Percentiles rank a stretch among this genome's conserved stretches.
Conservation (phyloP, 1,140 invertebrate genomes). For the Drosophila nigrodunni region DNA sequence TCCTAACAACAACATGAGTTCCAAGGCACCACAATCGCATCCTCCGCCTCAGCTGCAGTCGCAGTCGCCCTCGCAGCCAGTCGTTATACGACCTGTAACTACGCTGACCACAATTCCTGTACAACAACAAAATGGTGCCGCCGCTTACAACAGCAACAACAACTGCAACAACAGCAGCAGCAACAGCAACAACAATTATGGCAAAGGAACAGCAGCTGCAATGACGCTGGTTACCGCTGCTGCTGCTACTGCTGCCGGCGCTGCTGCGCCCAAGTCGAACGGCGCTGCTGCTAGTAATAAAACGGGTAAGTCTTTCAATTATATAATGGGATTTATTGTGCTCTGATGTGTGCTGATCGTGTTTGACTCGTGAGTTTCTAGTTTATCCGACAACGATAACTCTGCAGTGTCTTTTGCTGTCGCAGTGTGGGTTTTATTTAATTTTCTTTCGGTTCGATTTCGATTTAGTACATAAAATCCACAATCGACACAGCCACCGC, state of each 20-base stretch:
- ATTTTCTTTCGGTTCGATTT: slow-evolving; percentile 19
- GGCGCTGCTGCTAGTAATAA: background rate
- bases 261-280: background rate
- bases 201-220: slow-evolving; percentile 6
- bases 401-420: background rate
- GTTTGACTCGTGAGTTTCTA: slow-evolving; percentile 1
- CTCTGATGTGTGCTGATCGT: background rate
- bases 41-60: slow-evolving; percentile 11
- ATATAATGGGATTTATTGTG: background rate
- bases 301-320: slow-evolving; percentile 28
- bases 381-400: slow-evolving; percentile 1
- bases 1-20: background rate
- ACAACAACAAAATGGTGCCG: slow-evolving; percentile 29
- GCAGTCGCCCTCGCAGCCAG: slow-evolving; percentile 8
- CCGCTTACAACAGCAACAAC: slow-evolving; percentile 10
- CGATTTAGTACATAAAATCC: slow-evolving; percentile 21
- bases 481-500: slow-evolving; percentile 11
- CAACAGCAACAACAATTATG: slow-evolving; percentile 11
- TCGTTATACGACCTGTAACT: slow-evolving; percentile 18
- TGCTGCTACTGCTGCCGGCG: background rate
- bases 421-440: slow-evolving; percentile 2
- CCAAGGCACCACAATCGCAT: slow-evolving; percentile 23
- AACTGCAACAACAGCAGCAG: slow-evolving; percentile 8
- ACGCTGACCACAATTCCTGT: slow-evolving; percentile 17
- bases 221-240: slow-evolving; percentile 11